Base-by-base conservation (phyloP, 2,888 invertebrate species). In the Penaeus monodon region DNA sequence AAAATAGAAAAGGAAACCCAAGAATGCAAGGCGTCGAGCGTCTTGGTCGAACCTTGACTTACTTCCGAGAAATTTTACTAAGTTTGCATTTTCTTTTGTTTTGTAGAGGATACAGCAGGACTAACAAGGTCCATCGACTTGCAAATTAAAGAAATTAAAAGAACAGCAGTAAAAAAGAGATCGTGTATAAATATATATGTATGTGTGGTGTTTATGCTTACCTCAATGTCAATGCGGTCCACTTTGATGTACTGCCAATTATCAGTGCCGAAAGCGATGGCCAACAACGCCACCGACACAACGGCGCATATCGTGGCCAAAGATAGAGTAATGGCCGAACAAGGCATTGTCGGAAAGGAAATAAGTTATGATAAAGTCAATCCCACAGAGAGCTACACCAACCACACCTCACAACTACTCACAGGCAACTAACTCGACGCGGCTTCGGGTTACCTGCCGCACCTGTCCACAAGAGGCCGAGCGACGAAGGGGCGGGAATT, bases 181-280 rank as follows among this genome's bases (percentile, higher is more conserved):
- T 57, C 57, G 17, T 57, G 3, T 12, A 57, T 57, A 57, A 57
- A 57, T 57, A 57, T 57, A 22, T 44, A 44, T 38, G 49, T 22
- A 14, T 1, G 74, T 76, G 76, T 24, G 12, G 38, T 76, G 24
- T 76, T 22, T 76, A n/a, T 49, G 91, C 92, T 94, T 94, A 97
- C 97, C 96, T 97, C 96, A 92, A 97, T 97, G 93, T 95, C 95
- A 92, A 95, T 95, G 92, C 97, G 95, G 93, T 96, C 96, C 91
- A 98, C 98, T 94, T 97, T 97, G 92, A 97, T 96, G 93, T 96
- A 96, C 92, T 97, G 94, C 98, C 98, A 98, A 94, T 98, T 98
- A 94, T 98, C 98, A 92, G 98, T 98, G 91, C 97, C 96, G 94
- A 98, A 98, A 92, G 98, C 97, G 93, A 98, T 97, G 92, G 97